Evolutionary conservation across 2,888 invertebrate genomes (phyloP), one percentile per base, ranked within the genome.

Genomic region (Scrobipalpa atriplicella): DNA sequence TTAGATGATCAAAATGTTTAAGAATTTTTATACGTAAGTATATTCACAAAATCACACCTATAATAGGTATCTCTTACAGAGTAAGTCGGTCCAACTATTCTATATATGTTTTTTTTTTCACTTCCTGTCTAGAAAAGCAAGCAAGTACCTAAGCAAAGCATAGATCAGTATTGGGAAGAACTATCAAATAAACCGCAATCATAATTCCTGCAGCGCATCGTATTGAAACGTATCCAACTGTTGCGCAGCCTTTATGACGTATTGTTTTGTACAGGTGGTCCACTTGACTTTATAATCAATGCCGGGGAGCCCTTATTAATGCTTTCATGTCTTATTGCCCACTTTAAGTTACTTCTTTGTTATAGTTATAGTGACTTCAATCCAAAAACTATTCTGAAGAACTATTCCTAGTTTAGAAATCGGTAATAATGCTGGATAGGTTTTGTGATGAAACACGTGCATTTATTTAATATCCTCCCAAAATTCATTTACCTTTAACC

Each of bases 261-360:
- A 70, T 70, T 70, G 70, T 70, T 51, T 65, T 29, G 58, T 62
- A 64, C 66, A 65, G 67, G 70, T 67, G 70, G 70, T 68, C 66
- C 51, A 43, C 62, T 39, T 51, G 67, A 60, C 52, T 39, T 62
- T 47, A 8, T 51, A 51, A 63, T 51, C 64, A 60, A 67, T 67
- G 60, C 52, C 10, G 38, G 18, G 58, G 60, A 60, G 60, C 41
- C 21, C 29, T 29, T 62, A 36, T 47, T 62, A 47, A 47, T 43
- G 7, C n/a, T 21, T 29, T 21, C 13, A 19, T 47, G 39, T 61
- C 38, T 41, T 38, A 36, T 36, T 58, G 16, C 11, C 38, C 29
- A n/a, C n/a, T n/a, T n/a, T n/a, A 13, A 7, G 16, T 18, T 2
- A 52, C 52, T 52, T 16, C 43, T 3, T 8, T 38, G 38, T 38